These are phyloP conservation scores for Gnathonemus echidnorhynchus DNA, from an alignment of 2,113 vertebrate genomes.

Conservation along the genomic window DNA sequence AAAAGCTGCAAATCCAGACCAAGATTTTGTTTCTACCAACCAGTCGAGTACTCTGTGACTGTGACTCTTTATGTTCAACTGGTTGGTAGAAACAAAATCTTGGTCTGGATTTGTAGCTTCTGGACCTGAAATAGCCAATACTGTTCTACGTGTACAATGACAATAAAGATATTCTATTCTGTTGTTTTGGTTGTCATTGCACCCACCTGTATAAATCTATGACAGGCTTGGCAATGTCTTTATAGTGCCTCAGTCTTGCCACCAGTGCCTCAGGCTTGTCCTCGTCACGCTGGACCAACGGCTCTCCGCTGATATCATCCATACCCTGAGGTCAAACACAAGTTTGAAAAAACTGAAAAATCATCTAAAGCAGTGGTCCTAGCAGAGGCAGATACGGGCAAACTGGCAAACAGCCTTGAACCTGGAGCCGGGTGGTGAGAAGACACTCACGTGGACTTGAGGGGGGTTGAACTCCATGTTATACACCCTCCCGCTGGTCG, in stretches of 20 bases:
- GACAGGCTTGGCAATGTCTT: conserved; percentile 87
- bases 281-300: conserved; percentile 78
- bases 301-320: conserved; percentile 83
- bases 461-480: conserved; percentile 94
- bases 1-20: not conserved
- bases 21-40: no score
- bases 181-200: not conserved
- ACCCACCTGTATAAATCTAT: conserved; percentile 90
- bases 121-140: not conserved
- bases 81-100: not conserved
- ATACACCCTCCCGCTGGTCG: conserved; percentile 81
- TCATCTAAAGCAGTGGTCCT: not conserved
- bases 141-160: not conserved
- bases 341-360: not conserved
- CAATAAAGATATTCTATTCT: not conserved
- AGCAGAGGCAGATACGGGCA: not conserved
- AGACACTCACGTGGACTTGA: conserved; percentile 56
- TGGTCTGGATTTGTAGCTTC: not conserved
- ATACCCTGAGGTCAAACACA: conserved; percentile 59
- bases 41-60: not conserved
- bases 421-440: not conserved
- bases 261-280: conserved; percentile 83
- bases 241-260: conserved; percentile 82
- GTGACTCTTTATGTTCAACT: not conserved
- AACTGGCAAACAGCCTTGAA: not conserved